Percentiles rank a stretch among this genome's conserved stretches.
Evolutionary conservation across 2,888 invertebrate genomes (phyloP).

Genomic region (Arenicola marina): DNA sequence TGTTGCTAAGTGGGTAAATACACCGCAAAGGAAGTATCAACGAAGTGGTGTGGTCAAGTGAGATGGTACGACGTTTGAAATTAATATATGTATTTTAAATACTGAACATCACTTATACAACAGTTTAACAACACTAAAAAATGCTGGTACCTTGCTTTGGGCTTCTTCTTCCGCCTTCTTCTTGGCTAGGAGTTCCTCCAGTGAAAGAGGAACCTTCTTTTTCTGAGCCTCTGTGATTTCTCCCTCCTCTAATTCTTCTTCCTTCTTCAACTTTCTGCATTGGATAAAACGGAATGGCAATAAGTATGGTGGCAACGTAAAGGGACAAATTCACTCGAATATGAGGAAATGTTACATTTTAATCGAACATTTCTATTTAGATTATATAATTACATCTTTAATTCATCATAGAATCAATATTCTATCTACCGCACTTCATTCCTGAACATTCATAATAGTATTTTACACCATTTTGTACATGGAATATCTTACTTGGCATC

Average conservation of each 20-base stretch:
- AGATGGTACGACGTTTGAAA: neutral
- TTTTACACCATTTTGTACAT: neutral
- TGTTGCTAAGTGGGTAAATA: too few relatives aligned
- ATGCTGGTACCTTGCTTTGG: constrained; percentile 74
- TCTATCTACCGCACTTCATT: neutral
- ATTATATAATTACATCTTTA: neutral
- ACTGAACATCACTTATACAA: neutral
- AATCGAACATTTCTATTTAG: neutral
- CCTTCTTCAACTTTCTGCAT: neutral
- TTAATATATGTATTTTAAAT: neutral
- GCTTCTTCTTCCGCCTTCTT: constrained; percentile 96
- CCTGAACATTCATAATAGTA: neutral
- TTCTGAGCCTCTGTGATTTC: constrained; percentile 31
- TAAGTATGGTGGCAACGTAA: too few relatives aligned
- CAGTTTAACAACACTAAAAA: neutral
- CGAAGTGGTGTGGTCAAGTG: neutral
- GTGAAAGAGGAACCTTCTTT: constrained; percentile 79
- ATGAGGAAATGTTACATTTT: too few relatives aligned
- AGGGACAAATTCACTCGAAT: too few relatives aligned
- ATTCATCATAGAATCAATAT: neutral
- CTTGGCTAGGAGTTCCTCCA: constrained; percentile 93
- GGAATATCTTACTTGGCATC: neutral
- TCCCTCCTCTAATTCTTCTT: constrained; percentile 11
- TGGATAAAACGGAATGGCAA: too few relatives aligned
- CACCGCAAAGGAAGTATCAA: too few relatives aligned